Conservation (phyloP, 2,888 invertebrate species). For the Lycaena phlaeas region DNA sequence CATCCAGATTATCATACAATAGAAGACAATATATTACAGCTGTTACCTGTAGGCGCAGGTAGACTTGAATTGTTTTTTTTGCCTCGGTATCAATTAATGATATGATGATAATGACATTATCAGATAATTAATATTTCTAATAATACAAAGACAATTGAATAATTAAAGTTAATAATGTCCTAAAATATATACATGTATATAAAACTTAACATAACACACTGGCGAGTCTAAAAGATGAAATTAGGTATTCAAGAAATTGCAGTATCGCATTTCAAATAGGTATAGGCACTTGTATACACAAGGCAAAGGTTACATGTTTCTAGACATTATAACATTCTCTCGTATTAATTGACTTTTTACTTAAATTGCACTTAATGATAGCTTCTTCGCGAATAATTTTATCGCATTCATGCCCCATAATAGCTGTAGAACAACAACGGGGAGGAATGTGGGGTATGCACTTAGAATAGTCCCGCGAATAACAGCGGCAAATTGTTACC, state of each 20-base stretch:
- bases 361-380: constrained; percentile 1
- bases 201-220: no score
- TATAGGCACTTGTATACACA: background rate
- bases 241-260: background rate
- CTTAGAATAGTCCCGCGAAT: background rate
- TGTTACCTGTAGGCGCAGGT: no score
- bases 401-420: background rate
- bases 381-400: background rate
- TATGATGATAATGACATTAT: no score
- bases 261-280: background rate
- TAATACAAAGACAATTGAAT: no score
- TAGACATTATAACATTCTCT: background rate
- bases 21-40: no score
- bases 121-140: no score
- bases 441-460: background rate
- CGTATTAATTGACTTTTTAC: background rate
- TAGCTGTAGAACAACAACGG: background rate
- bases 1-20: no score
- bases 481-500: background rate
- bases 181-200: no score
- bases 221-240: background rate
- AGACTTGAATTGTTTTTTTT: no score
- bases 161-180: no score
- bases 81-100: no score
- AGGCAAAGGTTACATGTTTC: constrained; percentile 1